A percentile compares a stretch with the other conserved stretches of the same genome.
Conservation (phyloP, 2,113 vertebrate species). For the Grus americana region DNA sequence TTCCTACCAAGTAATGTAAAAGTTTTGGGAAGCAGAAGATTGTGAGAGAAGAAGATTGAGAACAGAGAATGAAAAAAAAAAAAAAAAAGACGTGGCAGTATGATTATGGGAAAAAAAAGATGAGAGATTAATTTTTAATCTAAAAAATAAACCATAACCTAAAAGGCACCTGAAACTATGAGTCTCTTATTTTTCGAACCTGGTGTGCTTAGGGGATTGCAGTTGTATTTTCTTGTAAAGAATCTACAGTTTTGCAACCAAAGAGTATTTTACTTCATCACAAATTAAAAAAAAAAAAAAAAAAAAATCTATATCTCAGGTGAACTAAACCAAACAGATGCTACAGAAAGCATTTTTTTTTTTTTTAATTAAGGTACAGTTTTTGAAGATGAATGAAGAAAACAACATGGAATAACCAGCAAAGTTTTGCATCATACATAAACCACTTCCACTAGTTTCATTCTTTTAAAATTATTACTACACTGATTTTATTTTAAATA, state of each 20-base stretch:
- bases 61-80: neutral
- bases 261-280: neutral
- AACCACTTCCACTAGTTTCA: neutral
- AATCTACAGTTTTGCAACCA: neutral
- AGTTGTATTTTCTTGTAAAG: neutral
- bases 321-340: neutral
- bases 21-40: neutral
- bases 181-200: neutral
- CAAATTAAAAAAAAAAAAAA: neutral
- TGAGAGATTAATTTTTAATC: neutral
- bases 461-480: neutral
- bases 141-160: neutral
- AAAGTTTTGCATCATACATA: neutral
- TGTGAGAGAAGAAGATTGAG: neutral
- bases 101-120: neutral
- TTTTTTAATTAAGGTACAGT: neutral
- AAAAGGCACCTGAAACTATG: neutral
- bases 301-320: neutral
- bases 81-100: neutral
- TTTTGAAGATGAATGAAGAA: neutral
- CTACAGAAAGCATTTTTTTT: neutral
- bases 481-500: neutral
- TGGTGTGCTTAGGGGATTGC: neutral
- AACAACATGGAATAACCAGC: rapidly evolving
- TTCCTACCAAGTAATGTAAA: neutral